These are phyloP conservation scores for Falco novaeseelandiae DNA, from an alignment of 2,797 vertebrate genomes.

Conservation along the genomic window DNA sequence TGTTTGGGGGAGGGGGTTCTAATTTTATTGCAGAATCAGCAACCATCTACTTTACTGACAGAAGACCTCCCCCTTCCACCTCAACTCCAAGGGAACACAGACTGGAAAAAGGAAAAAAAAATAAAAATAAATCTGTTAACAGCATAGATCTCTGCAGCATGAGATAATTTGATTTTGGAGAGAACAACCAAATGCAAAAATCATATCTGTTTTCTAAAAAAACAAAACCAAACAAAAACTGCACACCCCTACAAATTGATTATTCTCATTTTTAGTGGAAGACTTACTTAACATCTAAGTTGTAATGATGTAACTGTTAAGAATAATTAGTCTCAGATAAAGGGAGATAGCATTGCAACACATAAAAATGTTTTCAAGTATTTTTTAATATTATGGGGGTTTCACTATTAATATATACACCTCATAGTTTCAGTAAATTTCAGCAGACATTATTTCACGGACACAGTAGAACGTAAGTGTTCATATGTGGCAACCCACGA, in stretches of 20 bases:
- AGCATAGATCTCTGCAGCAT: not conserved
- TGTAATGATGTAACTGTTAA: not conserved
- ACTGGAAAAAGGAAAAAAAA: not conserved
- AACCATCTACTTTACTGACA: not conserved
- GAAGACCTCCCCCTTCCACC: not conserved
- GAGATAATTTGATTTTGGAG: not conserved
- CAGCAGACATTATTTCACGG: not conserved
- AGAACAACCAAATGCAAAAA: not conserved
- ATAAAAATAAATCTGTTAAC: not conserved
- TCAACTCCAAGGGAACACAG: not conserved
- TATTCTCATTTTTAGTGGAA: not conserved
- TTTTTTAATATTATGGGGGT: not conserved
- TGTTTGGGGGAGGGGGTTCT: not conserved
- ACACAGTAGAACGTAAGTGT: not conserved
- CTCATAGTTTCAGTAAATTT: not conserved
- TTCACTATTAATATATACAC: not conserved
- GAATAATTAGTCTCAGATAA: not conserved
- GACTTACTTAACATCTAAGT: not conserved
- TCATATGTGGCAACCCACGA: not conserved
- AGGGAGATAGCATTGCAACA: not conserved
- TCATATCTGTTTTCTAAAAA: not conserved
- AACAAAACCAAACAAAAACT: not conserved
- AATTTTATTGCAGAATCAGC: not conserved
- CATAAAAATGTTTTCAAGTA: not conserved
- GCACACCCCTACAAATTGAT: not conserved